A percentile compares a stretch with the other conserved stretches of the same genome.
phyloP scores from a whole-genome alignment of 1,140 invertebrate genomes.

The Cylas formicarius region DNA sequence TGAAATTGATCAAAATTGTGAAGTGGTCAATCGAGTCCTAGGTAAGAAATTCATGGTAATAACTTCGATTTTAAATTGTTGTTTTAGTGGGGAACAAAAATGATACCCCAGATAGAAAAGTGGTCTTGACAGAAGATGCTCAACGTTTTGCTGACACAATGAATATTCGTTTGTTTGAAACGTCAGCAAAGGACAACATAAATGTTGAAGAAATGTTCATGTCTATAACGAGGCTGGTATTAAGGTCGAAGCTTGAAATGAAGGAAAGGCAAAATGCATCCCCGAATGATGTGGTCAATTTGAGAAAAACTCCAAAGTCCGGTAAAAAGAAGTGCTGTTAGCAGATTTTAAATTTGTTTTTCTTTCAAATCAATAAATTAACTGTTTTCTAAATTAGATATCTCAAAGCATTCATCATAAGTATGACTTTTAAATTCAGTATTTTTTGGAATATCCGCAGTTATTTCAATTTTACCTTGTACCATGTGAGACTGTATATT shows the following conservation, averaged over 20 bases:
- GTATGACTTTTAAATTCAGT: no score
- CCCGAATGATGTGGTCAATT: conserved; percentile 48
- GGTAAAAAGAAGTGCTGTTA: conserved; percentile 41
- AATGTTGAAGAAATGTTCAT: conserved; percentile 94
- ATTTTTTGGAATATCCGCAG: no score
- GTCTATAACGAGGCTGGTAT: conserved; percentile 60
- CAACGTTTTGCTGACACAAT: conserved; percentile 94
- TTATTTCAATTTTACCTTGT: no score
- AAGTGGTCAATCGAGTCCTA: conserved; percentile 97
- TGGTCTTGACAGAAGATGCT: conserved; percentile 94
- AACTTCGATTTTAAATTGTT: not conserved
- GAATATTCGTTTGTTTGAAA: conserved; percentile 95
- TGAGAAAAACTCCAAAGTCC: conserved; percentile 48
- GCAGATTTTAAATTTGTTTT: conserved; percentile 13
- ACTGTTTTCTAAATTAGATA: no score
- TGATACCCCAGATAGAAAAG: conserved; percentile 93
- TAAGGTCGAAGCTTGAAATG: conserved; percentile 53
- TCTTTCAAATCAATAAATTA: no score
- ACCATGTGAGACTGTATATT: no score
- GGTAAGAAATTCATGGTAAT: conserved; percentile 63
- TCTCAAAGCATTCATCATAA: no score
- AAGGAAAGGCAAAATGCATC: conserved; percentile 52
- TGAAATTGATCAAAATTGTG: conserved; percentile 99
- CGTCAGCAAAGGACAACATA: conserved; percentile 97
- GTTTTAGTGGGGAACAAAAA: conserved; percentile 96